Evolutionary conservation across 2,888 invertebrate genomes (phyloP).

Genomic region (Thereva nobilitata): DNA sequence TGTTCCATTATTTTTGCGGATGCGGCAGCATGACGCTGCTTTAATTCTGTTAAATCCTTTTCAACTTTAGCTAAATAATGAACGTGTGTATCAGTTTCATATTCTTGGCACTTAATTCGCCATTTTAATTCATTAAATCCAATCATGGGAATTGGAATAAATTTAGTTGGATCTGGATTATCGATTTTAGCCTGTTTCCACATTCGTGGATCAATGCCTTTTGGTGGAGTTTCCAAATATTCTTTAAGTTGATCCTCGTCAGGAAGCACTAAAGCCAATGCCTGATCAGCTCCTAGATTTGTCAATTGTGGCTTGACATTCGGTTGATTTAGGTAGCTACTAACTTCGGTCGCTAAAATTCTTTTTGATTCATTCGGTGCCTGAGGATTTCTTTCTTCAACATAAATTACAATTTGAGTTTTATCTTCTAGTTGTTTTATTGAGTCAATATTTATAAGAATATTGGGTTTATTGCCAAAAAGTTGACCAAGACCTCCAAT

Average conservation of each 20-base stretch:
- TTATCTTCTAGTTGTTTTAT: conserved; percentile 79
- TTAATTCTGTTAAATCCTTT: conserved; percentile 75
- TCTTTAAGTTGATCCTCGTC: conserved; percentile 80
- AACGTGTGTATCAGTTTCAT: conserved; percentile 81
- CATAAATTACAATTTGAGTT: conserved; percentile 75
- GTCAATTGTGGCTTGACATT: conserved; percentile 72
- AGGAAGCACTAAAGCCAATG: conserved; percentile 74
- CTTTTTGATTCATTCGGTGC: conserved; percentile 68
- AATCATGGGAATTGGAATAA: conserved; percentile 92
- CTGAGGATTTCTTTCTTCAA: conserved; percentile 69
- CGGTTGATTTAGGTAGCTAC: conserved; percentile 70
- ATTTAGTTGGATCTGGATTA: conserved; percentile 88
- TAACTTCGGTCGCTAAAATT: conserved; percentile 74
- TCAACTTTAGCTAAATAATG: conserved; percentile 78
- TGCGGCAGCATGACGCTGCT: conserved; percentile 79
- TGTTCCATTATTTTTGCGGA: conserved; percentile 81
- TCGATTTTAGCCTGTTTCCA: conserved; percentile 97
- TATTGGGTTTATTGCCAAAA: conserved; percentile 83
- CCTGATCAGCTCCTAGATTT: conserved; percentile 72
- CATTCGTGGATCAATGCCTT: conserved; percentile 86
- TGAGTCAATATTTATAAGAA: conserved; percentile 76
- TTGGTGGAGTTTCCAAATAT: conserved; percentile 88
- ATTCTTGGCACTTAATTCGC: conserved; percentile 81
- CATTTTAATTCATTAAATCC: conserved; percentile 83
- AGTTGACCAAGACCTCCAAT: conserved; percentile 69